A percentile compares a stretch with the other conserved stretches of the same genome.
Conservation (phyloP, 2,888 invertebrate species). For the Hanleya hanleyi region DNA sequence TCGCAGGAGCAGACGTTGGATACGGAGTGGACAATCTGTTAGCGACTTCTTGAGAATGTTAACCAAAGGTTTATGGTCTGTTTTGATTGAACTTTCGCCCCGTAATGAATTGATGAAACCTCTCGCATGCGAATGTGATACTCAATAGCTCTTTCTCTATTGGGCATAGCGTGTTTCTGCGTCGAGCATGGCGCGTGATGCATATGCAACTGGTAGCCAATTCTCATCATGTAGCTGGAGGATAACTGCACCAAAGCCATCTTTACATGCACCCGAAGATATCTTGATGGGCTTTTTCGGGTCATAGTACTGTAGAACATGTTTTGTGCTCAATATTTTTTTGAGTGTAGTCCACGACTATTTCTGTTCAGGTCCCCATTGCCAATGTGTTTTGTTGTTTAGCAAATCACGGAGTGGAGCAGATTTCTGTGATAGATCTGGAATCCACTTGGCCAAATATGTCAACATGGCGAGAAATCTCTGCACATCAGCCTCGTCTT, state of each 20-base stretch:
- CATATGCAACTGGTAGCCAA: constrained; percentile 9
- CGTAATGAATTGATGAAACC: constrained; percentile 1
- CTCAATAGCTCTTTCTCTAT: constrained; percentile 8
- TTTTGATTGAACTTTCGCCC: not conserved
- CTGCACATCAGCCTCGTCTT: not conserved
- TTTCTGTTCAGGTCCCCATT: not conserved
- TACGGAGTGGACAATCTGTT: constrained; percentile 5
- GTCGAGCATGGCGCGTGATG: not conserved
- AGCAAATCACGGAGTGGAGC: not conserved
- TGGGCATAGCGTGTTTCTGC: not conserved
- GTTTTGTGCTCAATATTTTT: not conserved
- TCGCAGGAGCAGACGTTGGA: constrained; percentile 26
- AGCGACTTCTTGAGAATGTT: constrained; percentile 14
- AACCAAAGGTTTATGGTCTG: constrained; percentile 10
- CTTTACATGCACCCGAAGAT: not conserved
- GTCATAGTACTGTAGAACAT: not conserved
- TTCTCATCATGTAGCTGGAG: not conserved
- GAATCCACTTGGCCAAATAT: not conserved
- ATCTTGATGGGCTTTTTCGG: not conserved
- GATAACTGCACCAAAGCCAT: not conserved
- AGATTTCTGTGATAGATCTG: not conserved
- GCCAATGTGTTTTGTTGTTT: not conserved
- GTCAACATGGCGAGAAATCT: not conserved
- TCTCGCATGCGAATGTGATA: not conserved
- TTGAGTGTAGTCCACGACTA: not conserved